Percentiles rank a stretch among this genome's conserved stretches.
These are phyloP conservation scores for Tetranychus piercei DNA, from an alignment of 2,888 invertebrate genomes.

Conservation along the genomic window DNA sequence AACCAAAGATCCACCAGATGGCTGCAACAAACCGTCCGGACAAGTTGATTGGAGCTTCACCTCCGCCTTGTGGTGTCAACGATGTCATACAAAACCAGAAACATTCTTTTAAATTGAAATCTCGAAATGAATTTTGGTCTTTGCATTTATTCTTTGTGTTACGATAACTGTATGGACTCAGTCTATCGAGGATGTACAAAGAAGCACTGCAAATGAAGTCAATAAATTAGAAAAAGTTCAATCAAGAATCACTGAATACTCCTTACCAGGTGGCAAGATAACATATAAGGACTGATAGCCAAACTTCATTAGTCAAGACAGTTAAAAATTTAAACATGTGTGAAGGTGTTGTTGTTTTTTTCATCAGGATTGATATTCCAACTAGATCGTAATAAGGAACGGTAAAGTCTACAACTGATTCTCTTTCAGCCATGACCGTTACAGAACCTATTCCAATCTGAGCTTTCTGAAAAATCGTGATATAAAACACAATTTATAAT, in stretches of 20 bases:
- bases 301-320: conserved; percentile 83
- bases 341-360: conserved; percentile 65
- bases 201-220: conserved; percentile 29
- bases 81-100: conserved; percentile 77
- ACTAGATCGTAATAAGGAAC: conserved; percentile 95
- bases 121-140: conserved; percentile 17
- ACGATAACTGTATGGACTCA: conserved; percentile 91
- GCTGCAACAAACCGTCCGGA: conserved; percentile 86
- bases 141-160: conserved; percentile 44
- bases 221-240: background rate
- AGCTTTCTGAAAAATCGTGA: conserved; percentile 41
- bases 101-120: conserved; percentile 45
- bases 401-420: conserved; percentile 85
- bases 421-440: conserved; percentile 91
- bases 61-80: conserved; percentile 74
- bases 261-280: conserved; percentile 52
- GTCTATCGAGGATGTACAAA: conserved; percentile 61
- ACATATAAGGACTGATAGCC: conserved; percentile 84
- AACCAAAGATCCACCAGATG: conserved; percentile 97
- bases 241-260: background rate
- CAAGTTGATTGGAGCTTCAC: conserved; percentile 85
- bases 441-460: conserved; percentile 83
- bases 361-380: conserved; percentile 89
- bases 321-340: conserved; percentile 89
- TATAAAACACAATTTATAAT: background rate